These are phyloP conservation scores for Sarcophaga variegata DNA, from an alignment of 2,888 invertebrate genomes.

Conservation along the genomic window DNA sequence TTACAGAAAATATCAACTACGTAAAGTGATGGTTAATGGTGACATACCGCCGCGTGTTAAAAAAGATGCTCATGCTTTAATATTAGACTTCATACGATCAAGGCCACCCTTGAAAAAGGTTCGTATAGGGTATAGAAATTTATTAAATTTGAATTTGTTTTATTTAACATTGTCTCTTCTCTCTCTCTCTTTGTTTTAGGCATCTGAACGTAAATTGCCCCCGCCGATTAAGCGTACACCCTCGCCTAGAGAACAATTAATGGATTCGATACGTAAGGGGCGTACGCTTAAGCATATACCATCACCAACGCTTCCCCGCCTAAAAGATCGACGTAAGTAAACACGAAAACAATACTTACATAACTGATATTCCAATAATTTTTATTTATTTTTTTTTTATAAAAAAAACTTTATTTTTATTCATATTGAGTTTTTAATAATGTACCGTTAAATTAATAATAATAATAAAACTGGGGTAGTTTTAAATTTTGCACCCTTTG, in stretches of 20 bases:
- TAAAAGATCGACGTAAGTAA: constrained; percentile 84
- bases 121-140: background rate
- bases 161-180: constrained; percentile 18
- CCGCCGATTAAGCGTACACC: constrained; percentile 88
- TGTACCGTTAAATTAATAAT: too few relatives aligned
- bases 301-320: constrained; percentile 81
- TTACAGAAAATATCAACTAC: constrained; percentile 89
- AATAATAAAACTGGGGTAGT: too few relatives aligned
- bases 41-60: constrained; percentile 91
- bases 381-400: background rate
- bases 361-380: background rate
- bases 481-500: too few relatives aligned
- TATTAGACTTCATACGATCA: constrained; percentile 97
- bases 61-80: constrained; percentile 97
- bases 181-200: constrained; percentile 80
- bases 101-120: constrained; percentile 96
- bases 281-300: constrained; percentile 85
- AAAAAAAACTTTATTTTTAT: background rate
- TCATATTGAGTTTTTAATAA: background rate
- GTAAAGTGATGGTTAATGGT: constrained; percentile 92
- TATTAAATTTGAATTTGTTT: constrained; percentile 27
- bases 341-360: background rate
- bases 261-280: constrained; percentile 92
- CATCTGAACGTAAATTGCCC: constrained; percentile 91
- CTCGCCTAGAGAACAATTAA: constrained; percentile 91